These are phyloP conservation scores for Agonopterix arenella DNA, from an alignment of 2,888 invertebrate genomes.

Conservation along the genomic window DNA sequence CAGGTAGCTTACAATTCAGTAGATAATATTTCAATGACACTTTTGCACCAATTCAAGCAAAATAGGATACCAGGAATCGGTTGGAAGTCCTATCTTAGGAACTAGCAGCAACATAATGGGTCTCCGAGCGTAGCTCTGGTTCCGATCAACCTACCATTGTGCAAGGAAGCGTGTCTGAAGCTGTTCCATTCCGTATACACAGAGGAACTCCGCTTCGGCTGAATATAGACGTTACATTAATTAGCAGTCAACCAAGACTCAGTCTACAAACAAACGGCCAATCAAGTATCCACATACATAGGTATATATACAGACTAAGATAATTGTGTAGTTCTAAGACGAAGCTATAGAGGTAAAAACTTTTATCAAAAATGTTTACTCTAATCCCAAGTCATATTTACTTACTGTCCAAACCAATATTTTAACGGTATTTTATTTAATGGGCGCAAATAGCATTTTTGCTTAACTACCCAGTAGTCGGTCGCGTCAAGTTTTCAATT, in stretches of 20 bases:
- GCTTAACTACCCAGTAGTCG: constrained; percentile 21
- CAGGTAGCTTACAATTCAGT: too few relatives aligned
- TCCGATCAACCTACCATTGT: constrained; percentile 14
- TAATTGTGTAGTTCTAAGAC: too few relatives aligned
- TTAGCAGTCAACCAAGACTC: constrained; percentile 29
- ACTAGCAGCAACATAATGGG: constrained; percentile 15
- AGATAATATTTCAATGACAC: too few relatives aligned
- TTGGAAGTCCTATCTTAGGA: constrained; percentile 8
- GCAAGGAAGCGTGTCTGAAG: constrained; percentile 12
- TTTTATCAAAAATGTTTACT: too few relatives aligned
- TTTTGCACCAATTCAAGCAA: too few relatives aligned
- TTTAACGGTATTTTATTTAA: constrained; percentile 17
- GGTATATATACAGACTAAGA: too few relatives aligned
- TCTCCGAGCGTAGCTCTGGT: constrained; percentile 14
- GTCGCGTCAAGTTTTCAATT: constrained; percentile 42
- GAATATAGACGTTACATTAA: constrained; percentile 39
- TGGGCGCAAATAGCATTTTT: constrained; percentile 17
- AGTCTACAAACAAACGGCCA: constrained; percentile 29
- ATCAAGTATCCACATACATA: constrained; percentile 24
- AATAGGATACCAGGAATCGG: constrained; percentile 11
- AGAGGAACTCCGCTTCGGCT: constrained; percentile 11
- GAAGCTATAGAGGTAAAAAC: too few relatives aligned
- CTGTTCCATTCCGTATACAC: neutral
- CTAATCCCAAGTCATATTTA: too few relatives aligned
- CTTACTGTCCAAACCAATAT: neutral